Percentiles rank a stretch among this genome's conserved stretches.
phyloP scores from a whole-genome alignment of 2,888 invertebrate genomes.

The Timandra comae region DNA sequence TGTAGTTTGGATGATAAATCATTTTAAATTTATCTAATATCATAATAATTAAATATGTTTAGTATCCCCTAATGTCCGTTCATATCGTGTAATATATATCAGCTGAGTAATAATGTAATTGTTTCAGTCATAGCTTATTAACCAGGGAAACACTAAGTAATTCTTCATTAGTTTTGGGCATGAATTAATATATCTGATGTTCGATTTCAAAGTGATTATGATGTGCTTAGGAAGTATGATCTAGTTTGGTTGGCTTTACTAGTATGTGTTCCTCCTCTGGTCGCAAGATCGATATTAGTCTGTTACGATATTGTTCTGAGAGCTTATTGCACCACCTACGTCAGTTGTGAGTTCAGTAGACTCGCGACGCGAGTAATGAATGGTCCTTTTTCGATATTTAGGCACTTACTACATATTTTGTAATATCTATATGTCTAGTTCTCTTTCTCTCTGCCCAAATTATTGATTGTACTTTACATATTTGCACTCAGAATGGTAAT shows the following conservation, averaged over 20 bases:
- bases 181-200: conserved; percentile 68
- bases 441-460: conserved; percentile 66
- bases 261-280: conserved; percentile 57
- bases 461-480: conserved; percentile 50
- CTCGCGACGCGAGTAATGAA: conserved; percentile 27
- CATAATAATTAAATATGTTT: no score
- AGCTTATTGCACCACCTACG: conserved; percentile 41
- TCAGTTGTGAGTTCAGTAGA: conserved; percentile 36
- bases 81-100: conserved; percentile 12
- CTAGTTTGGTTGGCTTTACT: conserved; percentile 71
- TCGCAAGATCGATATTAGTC: conserved; percentile 43
- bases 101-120: conserved; percentile 32
- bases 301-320: conserved; percentile 35
- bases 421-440: conserved; percentile 34
- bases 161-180: conserved; percentile 71
- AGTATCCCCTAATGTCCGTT: conserved; percentile 6
- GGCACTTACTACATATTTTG: conserved; percentile 17
- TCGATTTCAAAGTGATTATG: conserved; percentile 36
- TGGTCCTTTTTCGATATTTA: conserved; percentile 16
- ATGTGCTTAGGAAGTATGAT: conserved; percentile 61
- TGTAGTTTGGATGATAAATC: conserved; percentile 68
- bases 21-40: no score
- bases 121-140: conserved; percentile 72
- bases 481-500: conserved; percentile 72
- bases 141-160: conserved; percentile 61